phyloP scores from a whole-genome alignment of 2,113 vertebrate genomes.

The Triplophysa siluroides region DNA sequence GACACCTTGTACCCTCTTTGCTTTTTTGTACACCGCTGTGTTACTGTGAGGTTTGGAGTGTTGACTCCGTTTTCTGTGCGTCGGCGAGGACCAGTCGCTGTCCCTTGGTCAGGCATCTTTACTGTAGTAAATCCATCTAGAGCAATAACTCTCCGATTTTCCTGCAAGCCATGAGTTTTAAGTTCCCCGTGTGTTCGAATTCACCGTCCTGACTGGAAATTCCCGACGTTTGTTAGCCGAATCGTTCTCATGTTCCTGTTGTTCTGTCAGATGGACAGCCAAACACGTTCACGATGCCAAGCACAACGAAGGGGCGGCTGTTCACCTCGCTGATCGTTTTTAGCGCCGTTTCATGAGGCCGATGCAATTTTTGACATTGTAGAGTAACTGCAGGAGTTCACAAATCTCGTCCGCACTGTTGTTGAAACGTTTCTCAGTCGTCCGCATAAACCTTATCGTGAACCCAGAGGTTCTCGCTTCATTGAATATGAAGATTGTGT shows the following conservation, averaged over 20 bases:
- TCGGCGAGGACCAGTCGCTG: slow-evolving; percentile 44
- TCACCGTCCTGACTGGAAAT: slow-evolving; percentile 32
- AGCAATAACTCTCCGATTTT: slow-evolving; percentile 61
- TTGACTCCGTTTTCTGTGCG: slow-evolving; percentile 44
- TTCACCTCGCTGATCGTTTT: slow-evolving; percentile 1
- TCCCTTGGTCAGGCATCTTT: slow-evolving; percentile 51
- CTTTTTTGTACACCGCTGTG: slow-evolving; percentile 56
- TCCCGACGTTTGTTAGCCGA: not conserved
- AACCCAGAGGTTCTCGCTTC: slow-evolving; percentile 17
- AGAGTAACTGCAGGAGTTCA: not conserved
- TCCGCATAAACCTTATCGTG: slow-evolving; percentile 3
- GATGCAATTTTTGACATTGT: slow-evolving; percentile 8
- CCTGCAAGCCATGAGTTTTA: slow-evolving; percentile 52
- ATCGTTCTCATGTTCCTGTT: slow-evolving; percentile 39
- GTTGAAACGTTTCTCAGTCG: not conserved
- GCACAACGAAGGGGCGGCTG: slow-evolving; percentile 43
- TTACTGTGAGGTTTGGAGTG: slow-evolving; percentile 52
- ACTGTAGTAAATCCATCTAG: slow-evolving; percentile 48
- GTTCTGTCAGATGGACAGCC: slow-evolving; percentile 22
- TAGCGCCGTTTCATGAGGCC: slow-evolving; percentile 5
- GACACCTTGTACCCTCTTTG: slow-evolving; percentile 26
- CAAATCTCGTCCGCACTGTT: not conserved
- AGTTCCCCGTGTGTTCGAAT: slow-evolving; percentile 32
- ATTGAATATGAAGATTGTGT: slow-evolving; percentile 36
- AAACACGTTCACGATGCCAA: slow-evolving; percentile 44